Evolutionary conservation across 64 coral and sea anemone genomes (phyloP).

Genomic region (Montipora efflorescens): DNA sequence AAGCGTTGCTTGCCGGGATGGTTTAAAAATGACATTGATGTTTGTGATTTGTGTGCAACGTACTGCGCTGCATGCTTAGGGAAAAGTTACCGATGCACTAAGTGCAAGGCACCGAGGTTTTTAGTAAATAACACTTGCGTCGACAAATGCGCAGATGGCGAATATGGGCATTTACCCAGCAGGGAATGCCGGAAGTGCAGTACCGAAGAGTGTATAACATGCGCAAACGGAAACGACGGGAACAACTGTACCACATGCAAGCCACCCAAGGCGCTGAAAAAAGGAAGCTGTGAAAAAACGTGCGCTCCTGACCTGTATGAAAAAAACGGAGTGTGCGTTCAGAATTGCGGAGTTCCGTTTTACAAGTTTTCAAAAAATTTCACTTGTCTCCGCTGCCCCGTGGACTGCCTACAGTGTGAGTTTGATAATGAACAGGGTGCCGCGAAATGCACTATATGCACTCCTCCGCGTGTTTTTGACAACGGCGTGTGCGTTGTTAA

Average conservation of each 20-base stretch:
- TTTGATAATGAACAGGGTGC: background rate
- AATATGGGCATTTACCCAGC: conserved; percentile 60
- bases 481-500: conserved; percentile 22
- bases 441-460: conserved; percentile 45
- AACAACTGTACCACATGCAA: conserved; percentile 80
- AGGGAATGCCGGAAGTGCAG: conserved; percentile 60
- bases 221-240: conserved; percentile 62
- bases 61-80: conserved; percentile 64
- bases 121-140: conserved; percentile 57
- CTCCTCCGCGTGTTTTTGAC: conserved; percentile 62
- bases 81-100: conserved; percentile 59
- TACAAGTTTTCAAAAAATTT: conserved; percentile 38
- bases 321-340: conserved; percentile 40
- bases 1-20: conserved; percentile 39
- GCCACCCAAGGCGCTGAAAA: conserved; percentile 59
- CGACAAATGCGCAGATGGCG: conserved; percentile 15
- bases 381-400: conserved; percentile 63
- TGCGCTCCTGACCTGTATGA: conserved; percentile 65
- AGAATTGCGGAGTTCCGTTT: conserved; percentile 42
- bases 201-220: conserved; percentile 55
- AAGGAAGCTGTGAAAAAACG: conserved; percentile 43
- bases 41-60: conserved; percentile 46
- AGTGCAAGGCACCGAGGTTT: conserved; percentile 70
- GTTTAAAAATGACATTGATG: conserved; percentile 66
- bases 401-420: conserved; percentile 43